Percentiles rank a stretch among this genome's conserved stretches.
Conservation (phyloP, 2,113 vertebrate genomes). For the Grantiella picta region DNA sequence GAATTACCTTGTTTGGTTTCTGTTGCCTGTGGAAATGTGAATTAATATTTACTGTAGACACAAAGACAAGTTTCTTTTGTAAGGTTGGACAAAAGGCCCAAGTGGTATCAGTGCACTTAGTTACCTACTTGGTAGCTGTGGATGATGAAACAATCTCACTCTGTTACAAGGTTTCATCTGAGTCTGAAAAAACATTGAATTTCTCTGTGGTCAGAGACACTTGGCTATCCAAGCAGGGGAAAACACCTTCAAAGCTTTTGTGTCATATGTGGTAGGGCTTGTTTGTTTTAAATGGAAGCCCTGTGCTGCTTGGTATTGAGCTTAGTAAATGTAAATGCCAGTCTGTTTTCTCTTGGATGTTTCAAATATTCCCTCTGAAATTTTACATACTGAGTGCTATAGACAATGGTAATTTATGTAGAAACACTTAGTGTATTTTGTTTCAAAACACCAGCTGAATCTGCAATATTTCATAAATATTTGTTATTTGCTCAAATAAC, state of each 20-base stretch:
- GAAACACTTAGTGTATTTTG: not conserved
- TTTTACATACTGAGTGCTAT: not conserved
- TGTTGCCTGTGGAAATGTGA: not conserved
- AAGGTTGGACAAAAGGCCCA: not conserved
- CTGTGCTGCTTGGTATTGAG: not conserved
- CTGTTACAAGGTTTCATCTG: slow-evolving; percentile 4
- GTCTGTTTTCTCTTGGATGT: not conserved
- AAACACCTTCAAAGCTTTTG: slow-evolving; percentile 10
- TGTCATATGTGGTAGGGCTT: not conserved
- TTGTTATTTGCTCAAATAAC: not conserved
- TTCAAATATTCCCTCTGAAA: not conserved
- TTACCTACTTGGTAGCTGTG: not conserved
- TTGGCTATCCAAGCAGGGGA: not conserved
- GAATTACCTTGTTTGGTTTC: not conserved
- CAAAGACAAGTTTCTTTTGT: not conserved
- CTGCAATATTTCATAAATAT: not conserved
- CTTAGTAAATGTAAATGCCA: not conserved
- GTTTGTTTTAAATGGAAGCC: not conserved
- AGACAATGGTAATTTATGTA: not conserved
- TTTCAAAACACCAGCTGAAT: not conserved
- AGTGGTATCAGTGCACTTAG: not conserved
- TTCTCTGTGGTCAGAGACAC: not conserved
- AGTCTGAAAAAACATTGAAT: not conserved
- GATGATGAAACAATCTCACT: not conserved
- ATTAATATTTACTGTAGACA: not conserved